These are phyloP conservation scores for Ethmia dodecea DNA, from an alignment of 2,888 invertebrate species.

Conservation along the genomic window DNA sequence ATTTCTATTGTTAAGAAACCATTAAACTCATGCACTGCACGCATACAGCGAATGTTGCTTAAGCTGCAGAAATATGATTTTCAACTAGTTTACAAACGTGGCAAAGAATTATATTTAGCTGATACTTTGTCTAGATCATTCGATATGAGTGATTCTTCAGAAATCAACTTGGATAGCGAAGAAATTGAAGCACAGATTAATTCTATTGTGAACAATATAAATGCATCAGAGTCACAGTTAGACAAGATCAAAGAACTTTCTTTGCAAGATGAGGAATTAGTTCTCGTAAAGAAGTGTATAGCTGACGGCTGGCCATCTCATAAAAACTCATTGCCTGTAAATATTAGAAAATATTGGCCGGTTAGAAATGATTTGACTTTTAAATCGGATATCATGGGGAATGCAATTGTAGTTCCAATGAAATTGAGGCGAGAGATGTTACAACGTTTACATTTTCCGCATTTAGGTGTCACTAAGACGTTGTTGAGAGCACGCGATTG, in stretches of 20 bases:
- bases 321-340: slow-evolving; percentile 1
- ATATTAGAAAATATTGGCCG: too few species aligned
- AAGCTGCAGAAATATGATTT: slow-evolving; percentile 17
- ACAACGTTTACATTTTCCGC: too few species aligned
- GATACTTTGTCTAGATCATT: slow-evolving; percentile 13
- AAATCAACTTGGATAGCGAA: slow-evolving; percentile 9
- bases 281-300: slow-evolving; percentile 1
- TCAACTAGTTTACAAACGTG: slow-evolving; percentile 14
- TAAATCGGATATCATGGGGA: too few species aligned
- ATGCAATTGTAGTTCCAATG: too few species aligned
- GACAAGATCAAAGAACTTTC: slow-evolving; percentile 6
- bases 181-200: slow-evolving; percentile 11
- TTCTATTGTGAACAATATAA: slow-evolving; percentile 3
- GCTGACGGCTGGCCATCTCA: slow-evolving; percentile 1
- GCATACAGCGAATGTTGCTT: slow-evolving; percentile 18
- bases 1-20: slow-evolving; percentile 15
- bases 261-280: slow-evolving; percentile 5
- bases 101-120: slow-evolving; percentile 16
- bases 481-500: too few species aligned
- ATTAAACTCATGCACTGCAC: slow-evolving; percentile 11
- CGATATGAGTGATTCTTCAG: slow-evolving; percentile 11
- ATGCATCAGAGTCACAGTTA: slow-evolving; percentile 7
- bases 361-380: too few species aligned
- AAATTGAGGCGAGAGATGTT: too few species aligned
- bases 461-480: too few species aligned